These are phyloP conservation scores for Lasioglossum villosulum DNA, from an alignment of 2,888 invertebrate species.

Conservation along the genomic window DNA sequence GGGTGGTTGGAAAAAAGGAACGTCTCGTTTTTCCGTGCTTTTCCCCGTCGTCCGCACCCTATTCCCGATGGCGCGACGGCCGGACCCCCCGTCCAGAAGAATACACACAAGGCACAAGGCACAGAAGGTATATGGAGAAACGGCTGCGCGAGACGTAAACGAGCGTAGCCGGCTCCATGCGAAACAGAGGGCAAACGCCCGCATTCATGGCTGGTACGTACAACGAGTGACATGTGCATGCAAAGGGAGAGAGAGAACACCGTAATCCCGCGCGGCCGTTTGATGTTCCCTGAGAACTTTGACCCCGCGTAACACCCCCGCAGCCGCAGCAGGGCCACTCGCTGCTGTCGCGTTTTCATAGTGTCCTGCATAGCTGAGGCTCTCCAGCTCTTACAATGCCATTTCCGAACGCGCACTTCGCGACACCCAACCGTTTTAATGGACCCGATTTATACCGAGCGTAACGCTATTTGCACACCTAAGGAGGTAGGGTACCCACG, in stretches of 20 bases:
- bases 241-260: constrained; percentile 57
- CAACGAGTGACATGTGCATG: constrained; percentile 75
- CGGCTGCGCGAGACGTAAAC: constrained; percentile 20
- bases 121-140: constrained; percentile 20
- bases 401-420: neutral
- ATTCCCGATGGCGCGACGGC: constrained; percentile 42
- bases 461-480: too few species aligned
- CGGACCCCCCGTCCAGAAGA: constrained; percentile 48
- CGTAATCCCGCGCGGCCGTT: constrained; percentile 78
- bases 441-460: neutral
- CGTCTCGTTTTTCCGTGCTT: constrained; percentile 17
- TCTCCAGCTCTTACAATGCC: neutral
- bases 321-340: neutral
- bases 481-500: too few species aligned
- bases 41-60: constrained; percentile 20
- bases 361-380: constrained; percentile 8
- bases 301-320: constrained; percentile 36
- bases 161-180: constrained; percentile 48
- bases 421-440: neutral
- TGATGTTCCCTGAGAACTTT: constrained; percentile 76
- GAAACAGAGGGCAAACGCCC: constrained; percentile 65
- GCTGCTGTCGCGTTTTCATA: constrained; percentile 13
- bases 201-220: constrained; percentile 72
- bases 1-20: neutral
- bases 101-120: constrained; percentile 32